Base-by-base conservation (phyloP, 2,797 vertebrate genomes). In the Podarcis lilfordi region DNA sequence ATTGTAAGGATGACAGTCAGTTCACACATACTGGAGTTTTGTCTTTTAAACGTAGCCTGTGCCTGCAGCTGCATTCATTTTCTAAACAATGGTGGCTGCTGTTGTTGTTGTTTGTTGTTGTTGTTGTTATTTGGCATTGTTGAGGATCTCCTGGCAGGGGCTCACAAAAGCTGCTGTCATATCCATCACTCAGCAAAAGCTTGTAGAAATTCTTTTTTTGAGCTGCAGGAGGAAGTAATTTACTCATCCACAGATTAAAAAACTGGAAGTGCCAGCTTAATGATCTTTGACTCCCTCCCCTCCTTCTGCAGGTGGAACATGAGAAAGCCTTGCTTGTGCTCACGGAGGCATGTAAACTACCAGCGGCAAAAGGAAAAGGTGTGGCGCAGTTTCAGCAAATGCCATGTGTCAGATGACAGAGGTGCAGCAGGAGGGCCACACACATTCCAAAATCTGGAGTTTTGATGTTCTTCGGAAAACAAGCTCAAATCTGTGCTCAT, bases 191-290 rank as follows among this genome's bases (percentile, higher is more conserved):
- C 91, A 95, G 80, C 81, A 90, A 93, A 94, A 80, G 66, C 82
- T 91, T 95, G 80, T 92, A 92, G 93, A 82, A 95, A 94, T 94
- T 91, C 87, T 92, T 93, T 55, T 45, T 82, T 87, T 94, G 84
- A 88, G 79, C 72, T 91, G 88, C 82, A 93, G 92, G 86, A 96
- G 93, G 88, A 95, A 95, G 92, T 88, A 92, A 95, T 92, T 93
- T 92, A 92, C 94, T 75, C 88, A 85, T 88, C 88, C 88, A 90
- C 84, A 94, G 91, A 95, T 93, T 94, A 93, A 95, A 96, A 94
- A 80, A 91, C 86, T 89, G 37, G 93, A 91, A 86, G 88, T 93
- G 91, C 94, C 92, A 82, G 61, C 69, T 89, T 88, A 85, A 91
- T 25, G 87, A 89, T 93, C 93, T 93, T 92, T 92, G 90, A 93